phyloP scores from a whole-genome alignment of 2,113 vertebrate genomes.

The Aplodontia rufa region DNA sequence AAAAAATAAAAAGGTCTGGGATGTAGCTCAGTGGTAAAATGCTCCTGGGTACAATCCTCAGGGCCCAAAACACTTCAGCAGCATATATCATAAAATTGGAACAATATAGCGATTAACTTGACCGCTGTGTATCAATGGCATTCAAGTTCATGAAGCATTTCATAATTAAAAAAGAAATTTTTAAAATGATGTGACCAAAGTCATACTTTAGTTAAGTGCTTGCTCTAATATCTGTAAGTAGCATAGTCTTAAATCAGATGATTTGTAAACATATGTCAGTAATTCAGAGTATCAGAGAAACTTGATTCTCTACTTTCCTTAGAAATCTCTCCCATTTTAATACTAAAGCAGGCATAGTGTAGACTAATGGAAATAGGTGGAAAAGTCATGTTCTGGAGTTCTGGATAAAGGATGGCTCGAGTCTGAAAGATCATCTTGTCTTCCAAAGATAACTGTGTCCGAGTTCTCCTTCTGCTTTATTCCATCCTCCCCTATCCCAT shows the following conservation, averaged over 20 bases:
- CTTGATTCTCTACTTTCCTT: not conserved
- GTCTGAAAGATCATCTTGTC: not conserved
- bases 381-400: slow-evolving; percentile 1
- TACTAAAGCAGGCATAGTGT: not conserved
- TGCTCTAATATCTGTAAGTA: not conserved
- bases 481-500: not conserved
- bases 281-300: not conserved
- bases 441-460: not conserved
- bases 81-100: not conserved
- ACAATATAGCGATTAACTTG: not conserved
- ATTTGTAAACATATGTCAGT: slow-evolving; percentile 8
- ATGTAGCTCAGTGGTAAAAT: not conserved
- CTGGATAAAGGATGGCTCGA: not conserved
- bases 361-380: not conserved
- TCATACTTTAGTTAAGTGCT: not conserved
- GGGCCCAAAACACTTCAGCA: too few species aligned
- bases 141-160: not conserved
- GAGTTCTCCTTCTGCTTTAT: not conserved
- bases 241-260: not conserved
- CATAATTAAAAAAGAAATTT: not conserved
- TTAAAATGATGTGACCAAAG: not conserved
- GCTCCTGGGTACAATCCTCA: not conserved
- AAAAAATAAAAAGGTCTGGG: not conserved
- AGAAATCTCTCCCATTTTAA: not conserved
- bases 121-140: not conserved